Conservation (phyloP, 92 coral and sea anemone genomes). For the Porites rus region DNA sequence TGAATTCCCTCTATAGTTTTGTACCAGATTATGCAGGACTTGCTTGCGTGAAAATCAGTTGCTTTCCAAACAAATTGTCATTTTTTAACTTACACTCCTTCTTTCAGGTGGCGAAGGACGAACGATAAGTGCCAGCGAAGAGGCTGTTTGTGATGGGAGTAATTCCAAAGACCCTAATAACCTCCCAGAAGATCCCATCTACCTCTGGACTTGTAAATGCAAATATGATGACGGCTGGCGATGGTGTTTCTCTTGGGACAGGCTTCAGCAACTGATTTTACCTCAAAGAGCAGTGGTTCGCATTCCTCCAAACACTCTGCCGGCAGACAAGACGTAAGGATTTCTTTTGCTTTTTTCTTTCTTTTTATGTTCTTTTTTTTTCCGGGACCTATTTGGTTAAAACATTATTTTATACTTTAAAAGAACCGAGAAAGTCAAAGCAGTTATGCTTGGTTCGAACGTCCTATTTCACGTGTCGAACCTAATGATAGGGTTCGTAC, state of each 20-base stretch:
- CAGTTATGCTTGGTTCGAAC: no score
- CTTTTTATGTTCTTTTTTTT: not conserved
- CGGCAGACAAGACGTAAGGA: slow-evolving; percentile 32
- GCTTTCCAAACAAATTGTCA: not conserved
- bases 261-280: slow-evolving; percentile 43
- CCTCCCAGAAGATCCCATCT: slow-evolving; percentile 22
- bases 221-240: slow-evolving; percentile 26
- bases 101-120: slow-evolving; percentile 45
- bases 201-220: slow-evolving; percentile 57
- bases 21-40: not conserved
- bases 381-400: not conserved
- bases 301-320: slow-evolving; percentile 35
- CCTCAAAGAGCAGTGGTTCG: slow-evolving; percentile 22
- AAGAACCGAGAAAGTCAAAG: no score
- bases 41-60: not conserved
- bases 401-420: no score
- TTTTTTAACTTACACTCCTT: not conserved
- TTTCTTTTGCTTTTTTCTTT: no score
- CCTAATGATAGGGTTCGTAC: no score
- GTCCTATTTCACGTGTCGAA: no score
- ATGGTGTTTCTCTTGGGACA: slow-evolving; percentile 17
- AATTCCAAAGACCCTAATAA: slow-evolving; percentile 65
- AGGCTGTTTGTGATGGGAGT: slow-evolving; percentile 52
- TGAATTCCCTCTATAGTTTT: no score
- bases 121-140: slow-evolving; percentile 47